Evolutionary conservation across 2,888 invertebrate species (phyloP).

Genomic region (Onchidella celtica): DNA sequence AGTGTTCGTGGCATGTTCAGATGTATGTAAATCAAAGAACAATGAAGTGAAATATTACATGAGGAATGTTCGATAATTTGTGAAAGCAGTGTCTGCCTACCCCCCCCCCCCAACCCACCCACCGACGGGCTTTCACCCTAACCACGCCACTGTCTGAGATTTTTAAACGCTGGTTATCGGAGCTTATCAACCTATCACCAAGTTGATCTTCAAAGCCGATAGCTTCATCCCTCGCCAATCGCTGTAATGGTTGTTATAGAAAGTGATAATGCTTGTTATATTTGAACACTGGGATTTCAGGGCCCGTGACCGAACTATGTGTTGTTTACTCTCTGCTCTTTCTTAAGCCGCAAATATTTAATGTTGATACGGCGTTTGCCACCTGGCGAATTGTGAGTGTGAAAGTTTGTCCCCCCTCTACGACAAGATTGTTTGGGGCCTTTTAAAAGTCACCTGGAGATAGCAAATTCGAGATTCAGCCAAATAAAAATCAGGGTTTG

Average conservation of each 20-base stretch:
- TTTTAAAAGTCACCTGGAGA: background rate
- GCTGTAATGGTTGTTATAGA: background rate
- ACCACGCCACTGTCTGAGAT: background rate
- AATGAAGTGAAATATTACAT: no score
- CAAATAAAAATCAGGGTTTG: no score
- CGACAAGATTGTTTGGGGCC: background rate
- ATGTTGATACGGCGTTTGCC: background rate
- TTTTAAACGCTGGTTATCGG: no score
- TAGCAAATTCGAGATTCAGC: background rate
- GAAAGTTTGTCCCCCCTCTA: background rate
- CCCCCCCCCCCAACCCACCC: no score
- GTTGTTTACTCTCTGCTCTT: background rate
- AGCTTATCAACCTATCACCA: background rate
- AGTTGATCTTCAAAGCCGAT: background rate
- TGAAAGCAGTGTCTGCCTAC: no score
- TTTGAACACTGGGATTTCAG: background rate
- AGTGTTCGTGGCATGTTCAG: no score
- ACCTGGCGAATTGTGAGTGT: background rate
- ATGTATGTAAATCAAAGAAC: no score
- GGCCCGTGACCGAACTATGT: background rate
- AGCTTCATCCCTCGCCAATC: background rate
- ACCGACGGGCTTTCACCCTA: background rate
- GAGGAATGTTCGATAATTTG: no score
- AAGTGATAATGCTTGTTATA: background rate
- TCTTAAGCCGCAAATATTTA: background rate